Percentiles rank a stretch among this genome's conserved stretches.
Evolutionary conservation across 2,888 invertebrate genomes (phyloP).

Genomic region (Epinotia ramella): DNA sequence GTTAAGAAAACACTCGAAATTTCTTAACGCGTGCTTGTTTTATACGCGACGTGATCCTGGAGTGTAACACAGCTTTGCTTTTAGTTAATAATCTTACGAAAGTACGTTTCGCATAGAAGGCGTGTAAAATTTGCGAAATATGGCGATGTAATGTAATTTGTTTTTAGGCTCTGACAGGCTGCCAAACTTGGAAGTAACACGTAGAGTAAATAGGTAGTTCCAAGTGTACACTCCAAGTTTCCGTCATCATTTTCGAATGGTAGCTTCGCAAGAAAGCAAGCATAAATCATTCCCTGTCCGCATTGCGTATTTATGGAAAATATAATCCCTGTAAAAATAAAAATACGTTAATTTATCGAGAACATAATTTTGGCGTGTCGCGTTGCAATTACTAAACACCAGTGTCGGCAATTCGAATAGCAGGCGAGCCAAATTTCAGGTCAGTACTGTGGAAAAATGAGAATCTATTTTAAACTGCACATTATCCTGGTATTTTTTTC

Average conservation of each 20-base stretch:
- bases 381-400: slow-evolving; percentile 32
- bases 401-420: slow-evolving; percentile 35
- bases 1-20: slow-evolving; percentile 54
- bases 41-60: slow-evolving; percentile 63
- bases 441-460: slow-evolving; percentile 16
- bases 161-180: slow-evolving; percentile 16
- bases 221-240: neutral
- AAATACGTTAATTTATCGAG: slow-evolving; percentile 5
- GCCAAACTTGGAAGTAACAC: slow-evolving; percentile 1
- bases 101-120: slow-evolving; percentile 42
- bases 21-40: slow-evolving; percentile 64
- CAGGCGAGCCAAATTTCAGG: slow-evolving; percentile 18
- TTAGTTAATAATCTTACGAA: slow-evolving; percentile 67
- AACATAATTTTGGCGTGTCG: slow-evolving; percentile 26
- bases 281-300: neutral
- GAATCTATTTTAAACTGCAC: slow-evolving; percentile 8
- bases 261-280: neutral
- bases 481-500: neutral
- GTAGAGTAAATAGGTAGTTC: neutral
- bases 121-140: slow-evolving; percentile 25
- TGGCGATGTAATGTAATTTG: slow-evolving; percentile 30
- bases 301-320: neutral
- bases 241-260: neutral
- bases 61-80: slow-evolving; percentile 71
- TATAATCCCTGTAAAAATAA: slow-evolving; percentile 16